Conservation (phyloP, 2,888 invertebrate species). For the Lordiphosa fenestrarum region DNA sequence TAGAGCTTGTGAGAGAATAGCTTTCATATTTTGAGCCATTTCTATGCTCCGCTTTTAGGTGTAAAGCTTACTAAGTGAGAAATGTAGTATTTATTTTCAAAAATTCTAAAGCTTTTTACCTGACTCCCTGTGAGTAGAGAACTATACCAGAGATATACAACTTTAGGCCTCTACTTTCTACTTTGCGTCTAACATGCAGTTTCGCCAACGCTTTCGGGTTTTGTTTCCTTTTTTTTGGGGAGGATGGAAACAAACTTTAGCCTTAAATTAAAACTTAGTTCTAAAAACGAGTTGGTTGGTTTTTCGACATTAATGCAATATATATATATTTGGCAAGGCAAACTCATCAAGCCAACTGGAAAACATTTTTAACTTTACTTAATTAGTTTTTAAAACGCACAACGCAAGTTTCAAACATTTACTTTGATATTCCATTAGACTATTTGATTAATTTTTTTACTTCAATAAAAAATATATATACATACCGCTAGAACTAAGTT, state of each 20-base stretch:
- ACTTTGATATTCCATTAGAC: slow-evolving; percentile 60
- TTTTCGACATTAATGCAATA: slow-evolving; percentile 33
- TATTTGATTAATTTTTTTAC: slow-evolving; percentile 64
- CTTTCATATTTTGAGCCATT: too few relatives aligned
- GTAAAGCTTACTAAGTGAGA: too few relatives aligned
- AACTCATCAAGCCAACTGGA: slow-evolving; percentile 35
- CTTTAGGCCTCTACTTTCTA: too few relatives aligned
- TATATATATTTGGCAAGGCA: slow-evolving; percentile 39
- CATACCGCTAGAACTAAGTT: slow-evolving; percentile 43
- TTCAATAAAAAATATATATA: slow-evolving; percentile 68
- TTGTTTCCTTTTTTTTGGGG: neutral
- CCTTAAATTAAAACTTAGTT: slow-evolving; percentile 40
- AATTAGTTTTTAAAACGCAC: slow-evolving; percentile 42
- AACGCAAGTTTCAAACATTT: slow-evolving; percentile 33
- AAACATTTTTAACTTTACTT: slow-evolving; percentile 29
- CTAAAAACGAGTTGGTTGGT: slow-evolving; percentile 63
- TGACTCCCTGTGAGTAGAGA: too few relatives aligned
- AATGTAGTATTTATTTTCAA: too few relatives aligned
- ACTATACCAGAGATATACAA: too few relatives aligned
- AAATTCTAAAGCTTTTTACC: too few relatives aligned
- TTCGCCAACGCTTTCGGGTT: neutral
- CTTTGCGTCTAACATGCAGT: neutral
- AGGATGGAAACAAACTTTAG: slow-evolving; percentile 59
- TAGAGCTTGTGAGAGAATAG: too few relatives aligned
- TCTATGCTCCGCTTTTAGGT: too few relatives aligned